These are phyloP conservation scores for Pentalonia nigronervosa DNA, from an alignment of 1,140 invertebrate species.

Conservation along the genomic window DNA sequence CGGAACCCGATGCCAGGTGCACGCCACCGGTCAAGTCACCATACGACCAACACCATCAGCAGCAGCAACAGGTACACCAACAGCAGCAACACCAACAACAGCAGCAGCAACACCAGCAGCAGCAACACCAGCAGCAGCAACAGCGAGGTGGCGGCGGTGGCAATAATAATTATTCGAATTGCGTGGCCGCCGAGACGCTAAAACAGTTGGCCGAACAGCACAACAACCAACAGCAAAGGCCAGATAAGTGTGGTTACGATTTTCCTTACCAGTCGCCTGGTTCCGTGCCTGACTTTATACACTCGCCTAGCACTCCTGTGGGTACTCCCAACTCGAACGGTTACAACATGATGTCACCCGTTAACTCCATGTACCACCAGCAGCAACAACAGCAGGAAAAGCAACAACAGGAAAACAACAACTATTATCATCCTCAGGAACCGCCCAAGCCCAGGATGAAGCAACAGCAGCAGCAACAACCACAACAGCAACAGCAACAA, in stretches of 20 bases:
- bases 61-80: slow-evolving; percentile 40
- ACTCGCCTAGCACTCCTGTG: slow-evolving; percentile 46
- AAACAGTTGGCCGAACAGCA: slow-evolving; percentile 97
- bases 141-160: neutral
- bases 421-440: slow-evolving; percentile 45
- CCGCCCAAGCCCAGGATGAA: slow-evolving; percentile 45
- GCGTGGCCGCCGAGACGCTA: slow-evolving; percentile 89
- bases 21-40: slow-evolving; percentile 49
- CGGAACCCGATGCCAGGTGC: slow-evolving; percentile 40
- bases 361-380: slow-evolving; percentile 52
- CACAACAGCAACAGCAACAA: neutral
- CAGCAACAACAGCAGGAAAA: slow-evolving; percentile 35
- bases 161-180: slow-evolving; percentile 62
- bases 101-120: too few species aligned
- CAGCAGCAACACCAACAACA: neutral
- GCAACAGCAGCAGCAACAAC: slow-evolving; percentile 25
- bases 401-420: slow-evolving; percentile 41
- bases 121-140: neutral
- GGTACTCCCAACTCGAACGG: slow-evolving; percentile 47
- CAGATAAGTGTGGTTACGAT: slow-evolving; percentile 49
- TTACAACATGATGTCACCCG: slow-evolving; percentile 53
- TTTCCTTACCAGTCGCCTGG: slow-evolving; percentile 51
- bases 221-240: slow-evolving; percentile 50
- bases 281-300: slow-evolving; percentile 53
- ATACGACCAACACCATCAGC: slow-evolving; percentile 50